These are phyloP conservation scores for Diploscapter pachys DNA, from an alignment of 1,140 invertebrate species.

Conservation along the genomic window DNA sequence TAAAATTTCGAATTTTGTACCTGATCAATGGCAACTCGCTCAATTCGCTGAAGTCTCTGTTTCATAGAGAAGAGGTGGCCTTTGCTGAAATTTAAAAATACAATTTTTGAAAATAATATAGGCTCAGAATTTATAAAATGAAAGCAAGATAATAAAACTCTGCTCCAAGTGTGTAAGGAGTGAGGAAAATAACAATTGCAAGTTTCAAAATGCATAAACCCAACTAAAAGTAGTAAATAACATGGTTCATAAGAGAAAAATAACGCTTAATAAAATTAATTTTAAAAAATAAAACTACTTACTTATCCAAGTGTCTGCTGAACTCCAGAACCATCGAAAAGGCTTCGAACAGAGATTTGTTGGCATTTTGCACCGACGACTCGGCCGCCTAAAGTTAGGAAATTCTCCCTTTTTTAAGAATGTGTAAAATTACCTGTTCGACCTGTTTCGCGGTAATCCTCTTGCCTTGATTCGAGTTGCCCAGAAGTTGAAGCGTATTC, in stretches of 20 bases:
- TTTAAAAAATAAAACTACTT: not conserved
- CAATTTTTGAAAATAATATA: too few relatives aligned
- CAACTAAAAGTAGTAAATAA: too few relatives aligned
- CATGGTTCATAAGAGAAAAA: too few relatives aligned
- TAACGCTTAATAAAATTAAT: too few relatives aligned
- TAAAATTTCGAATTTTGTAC: not conserved
- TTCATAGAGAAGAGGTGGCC: slow-evolving; percentile 3
- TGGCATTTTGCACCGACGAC: slow-evolving; percentile 3
- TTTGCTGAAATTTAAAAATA: not conserved
- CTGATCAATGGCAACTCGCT: slow-evolving; percentile 1
- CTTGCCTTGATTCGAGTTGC: not conserved
- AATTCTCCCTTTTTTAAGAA: not conserved
- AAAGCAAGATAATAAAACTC: too few relatives aligned
- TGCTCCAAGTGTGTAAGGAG: too few relatives aligned
- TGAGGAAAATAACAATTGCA: too few relatives aligned
- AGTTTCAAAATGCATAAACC: too few relatives aligned
- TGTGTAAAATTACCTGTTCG: slow-evolving; percentile 5
- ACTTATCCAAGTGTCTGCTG: slow-evolving; percentile 14
- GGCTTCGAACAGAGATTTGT: slow-evolving; percentile 18
- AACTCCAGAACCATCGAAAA: slow-evolving; percentile 24
- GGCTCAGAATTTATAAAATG: too few relatives aligned
- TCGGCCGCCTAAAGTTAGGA: slow-evolving; percentile 14
- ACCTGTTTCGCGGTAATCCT: slow-evolving; percentile 13
- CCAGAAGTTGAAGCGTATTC: slow-evolving; percentile 22
- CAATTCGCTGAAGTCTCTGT: slow-evolving; percentile 2